These are phyloP conservation scores for Oithona nana DNA, from an alignment of 2,888 invertebrate genomes.

Conservation along the genomic window DNA sequence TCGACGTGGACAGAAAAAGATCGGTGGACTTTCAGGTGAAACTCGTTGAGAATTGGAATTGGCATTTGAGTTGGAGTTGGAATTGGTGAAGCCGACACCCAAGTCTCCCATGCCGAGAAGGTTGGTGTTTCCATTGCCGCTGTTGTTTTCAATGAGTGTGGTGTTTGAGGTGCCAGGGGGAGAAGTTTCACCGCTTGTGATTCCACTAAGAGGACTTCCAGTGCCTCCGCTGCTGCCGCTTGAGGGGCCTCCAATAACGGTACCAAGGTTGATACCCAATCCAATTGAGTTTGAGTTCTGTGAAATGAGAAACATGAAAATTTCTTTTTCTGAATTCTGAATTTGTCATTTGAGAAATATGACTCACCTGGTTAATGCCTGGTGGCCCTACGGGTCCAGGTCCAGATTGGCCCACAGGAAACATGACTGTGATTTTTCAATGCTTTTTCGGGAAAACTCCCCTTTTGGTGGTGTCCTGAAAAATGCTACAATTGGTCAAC, in stretches of 20 bases:
- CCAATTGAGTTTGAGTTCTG: background rate
- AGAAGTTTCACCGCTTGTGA: background rate
- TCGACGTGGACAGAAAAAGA: slow-evolving; percentile 43
- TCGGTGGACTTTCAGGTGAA: background rate
- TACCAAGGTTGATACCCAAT: background rate
- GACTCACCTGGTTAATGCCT: background rate
- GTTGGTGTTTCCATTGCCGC: background rate
- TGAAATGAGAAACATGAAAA: background rate
- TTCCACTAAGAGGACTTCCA: background rate
- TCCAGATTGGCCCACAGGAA: background rate
- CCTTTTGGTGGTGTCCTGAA: background rate
- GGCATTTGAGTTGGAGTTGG: no score
- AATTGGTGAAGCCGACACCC: background rate
- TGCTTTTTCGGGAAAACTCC: no score
- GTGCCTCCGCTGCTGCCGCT: background rate
- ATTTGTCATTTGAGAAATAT: background rate
- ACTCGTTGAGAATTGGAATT: no score
- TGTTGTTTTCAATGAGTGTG: background rate
- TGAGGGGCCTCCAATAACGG: background rate
- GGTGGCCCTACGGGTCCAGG: background rate
- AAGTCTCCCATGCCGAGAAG: background rate
- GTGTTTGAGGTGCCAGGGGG: background rate
- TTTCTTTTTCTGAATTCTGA: no score
- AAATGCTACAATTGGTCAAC: background rate
- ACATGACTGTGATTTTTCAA: no score